phyloP scores from a whole-genome alignment of 2,888 invertebrate genomes.

The Steinernema carpocapsae region DNA sequence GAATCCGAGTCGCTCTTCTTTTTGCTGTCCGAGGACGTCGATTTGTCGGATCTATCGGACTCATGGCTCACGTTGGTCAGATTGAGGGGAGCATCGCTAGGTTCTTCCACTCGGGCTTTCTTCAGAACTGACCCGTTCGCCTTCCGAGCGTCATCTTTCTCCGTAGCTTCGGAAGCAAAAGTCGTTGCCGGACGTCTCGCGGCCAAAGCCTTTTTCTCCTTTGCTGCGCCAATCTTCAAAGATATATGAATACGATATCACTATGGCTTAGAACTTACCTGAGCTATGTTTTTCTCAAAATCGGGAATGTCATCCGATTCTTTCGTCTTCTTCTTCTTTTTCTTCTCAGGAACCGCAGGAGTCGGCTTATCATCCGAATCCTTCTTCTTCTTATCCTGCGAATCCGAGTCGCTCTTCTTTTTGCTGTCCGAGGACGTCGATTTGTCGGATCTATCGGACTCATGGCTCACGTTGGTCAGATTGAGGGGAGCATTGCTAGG shows the following conservation, averaged over 20 bases:
- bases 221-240: slow-evolving; percentile 18
- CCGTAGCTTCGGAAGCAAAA: neutral
- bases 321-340: too few species aligned
- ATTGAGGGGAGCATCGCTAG: neutral
- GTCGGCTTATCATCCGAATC: neutral
- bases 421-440: too few species aligned
- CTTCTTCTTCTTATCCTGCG: too few species aligned
- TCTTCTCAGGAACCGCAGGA: neutral
- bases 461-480: too few species aligned
- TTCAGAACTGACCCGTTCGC: neutral
- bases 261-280: neutral
- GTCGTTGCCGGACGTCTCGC: neutral
- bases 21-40: too few species aligned
- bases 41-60: too few species aligned
- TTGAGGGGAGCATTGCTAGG: neutral
- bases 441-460: too few species aligned
- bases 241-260: neutral
- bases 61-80: too few species aligned
- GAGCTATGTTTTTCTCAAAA: neutral
- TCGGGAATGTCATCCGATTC: slow-evolving; percentile 40
- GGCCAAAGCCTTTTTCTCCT: slow-evolving; percentile 7
- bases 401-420: too few species aligned
- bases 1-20: too few species aligned
- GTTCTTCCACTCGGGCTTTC: neutral
- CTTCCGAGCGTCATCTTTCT: slow-evolving; percentile 26